Percentiles rank a stretch among this genome's conserved stretches.
These are phyloP conservation scores for Macrotis lagotis DNA, from an alignment of 2,113 vertebrate species.

Conservation along the genomic window DNA sequence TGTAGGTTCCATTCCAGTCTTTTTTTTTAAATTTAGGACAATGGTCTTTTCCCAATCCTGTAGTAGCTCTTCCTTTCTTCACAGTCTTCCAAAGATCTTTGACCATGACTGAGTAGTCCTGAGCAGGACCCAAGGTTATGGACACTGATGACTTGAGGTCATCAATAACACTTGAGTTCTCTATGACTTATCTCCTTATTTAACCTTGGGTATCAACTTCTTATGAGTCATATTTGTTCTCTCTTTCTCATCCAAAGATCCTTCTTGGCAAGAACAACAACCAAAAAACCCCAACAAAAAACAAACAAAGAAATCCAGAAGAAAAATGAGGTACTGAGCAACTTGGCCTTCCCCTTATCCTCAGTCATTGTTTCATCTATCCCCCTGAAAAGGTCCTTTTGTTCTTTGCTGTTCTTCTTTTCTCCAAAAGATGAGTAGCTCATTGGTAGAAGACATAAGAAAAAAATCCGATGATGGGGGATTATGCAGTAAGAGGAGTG, in stretches of 20 bases:
- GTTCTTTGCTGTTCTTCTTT: not conserved
- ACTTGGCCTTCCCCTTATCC: not conserved
- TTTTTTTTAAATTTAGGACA: not conserved
- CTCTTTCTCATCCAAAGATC: not conserved
- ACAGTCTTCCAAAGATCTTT: not conserved
- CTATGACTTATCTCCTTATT: not conserved
- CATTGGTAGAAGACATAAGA: not conserved
- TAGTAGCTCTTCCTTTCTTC: not conserved
- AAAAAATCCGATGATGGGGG: not conserved
- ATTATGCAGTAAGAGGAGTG: not conserved
- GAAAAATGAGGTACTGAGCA: not conserved
- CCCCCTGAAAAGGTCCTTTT: not conserved
- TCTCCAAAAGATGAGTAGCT: not conserved
- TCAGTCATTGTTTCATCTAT: not conserved
- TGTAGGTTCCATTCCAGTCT: not conserved
- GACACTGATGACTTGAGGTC: not conserved
- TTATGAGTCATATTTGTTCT: not conserved
- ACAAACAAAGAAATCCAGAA: not conserved
- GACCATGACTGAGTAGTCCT: not conserved
- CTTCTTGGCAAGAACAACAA: not conserved
- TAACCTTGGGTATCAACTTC: not conserved
- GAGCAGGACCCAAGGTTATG: not conserved
- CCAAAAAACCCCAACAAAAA: not conserved
- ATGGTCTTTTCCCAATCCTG: not conserved
- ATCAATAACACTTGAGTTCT: not conserved